Evolutionary conservation across 2,797 vertebrate species (phyloP), one percentile per base, ranked within the genome.

Genomic region (Ctenochaetus hawaiiensis): DNA sequence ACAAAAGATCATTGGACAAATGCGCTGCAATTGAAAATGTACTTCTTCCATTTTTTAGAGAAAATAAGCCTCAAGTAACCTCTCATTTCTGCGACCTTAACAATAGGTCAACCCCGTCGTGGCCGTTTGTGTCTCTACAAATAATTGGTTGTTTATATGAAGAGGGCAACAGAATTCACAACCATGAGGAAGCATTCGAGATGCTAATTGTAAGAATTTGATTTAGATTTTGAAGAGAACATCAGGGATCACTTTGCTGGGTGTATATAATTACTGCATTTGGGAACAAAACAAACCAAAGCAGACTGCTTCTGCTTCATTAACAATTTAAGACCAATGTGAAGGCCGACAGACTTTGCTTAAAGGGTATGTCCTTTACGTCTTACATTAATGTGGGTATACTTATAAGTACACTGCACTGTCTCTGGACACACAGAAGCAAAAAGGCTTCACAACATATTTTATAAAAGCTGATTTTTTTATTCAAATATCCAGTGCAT

Each of bases 81-180:
- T 72, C 58, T 81, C 30, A 16, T 60, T 60, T 43, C 58, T 60
- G 30, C 57, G 14, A 61, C 51, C 72, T 17, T n/a, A 62, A 69
- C 56, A 68, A 71, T 30, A 66, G 6, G 37, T 45, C 56, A 30
- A 59, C 49, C 70, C 69, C 56, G 4, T 10, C 16, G 68, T n/a
- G 37, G 67, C 22, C 56, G 43, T n/a, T 54, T 64, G 65, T 30
- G 34, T 62, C 80, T 67, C 75, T 64, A 64, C 78, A 87, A 72
- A 81, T 81, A 81, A 86, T 81, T 87, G 68, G 26, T 51, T 72
- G 71, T 77, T 77, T 58, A 69, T 70, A 75, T 53, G 44, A 84
- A 73, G 37, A 8, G 0, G 17, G n/a, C 23, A 34, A 41, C 41
- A 58, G 67, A 61, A 76, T 67, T 70, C 60, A 64, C 1, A 12